Base-by-base conservation (phyloP, 2,797 vertebrate genomes). In the Pygocentrus nattereri region DNA sequence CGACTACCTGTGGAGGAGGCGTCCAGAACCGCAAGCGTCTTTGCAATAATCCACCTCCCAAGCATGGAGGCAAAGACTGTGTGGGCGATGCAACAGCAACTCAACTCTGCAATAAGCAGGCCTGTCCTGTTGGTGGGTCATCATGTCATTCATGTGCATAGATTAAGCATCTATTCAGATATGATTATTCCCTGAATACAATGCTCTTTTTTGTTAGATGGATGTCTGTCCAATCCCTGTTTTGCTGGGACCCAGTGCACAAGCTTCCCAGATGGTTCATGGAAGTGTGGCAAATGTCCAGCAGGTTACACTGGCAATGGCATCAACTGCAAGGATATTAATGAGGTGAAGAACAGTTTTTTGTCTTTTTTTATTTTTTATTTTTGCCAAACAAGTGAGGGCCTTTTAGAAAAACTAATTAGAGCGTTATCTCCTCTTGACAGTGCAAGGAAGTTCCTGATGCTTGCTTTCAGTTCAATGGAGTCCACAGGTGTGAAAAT, bases 191-290 rank as follows among this genome's bases (percentile, higher is more conserved):
- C 71, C 16, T 61, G 68, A 44, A 76, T 16, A 72, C 65, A 5
- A 7, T 64, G 11, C 30, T 19, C 30, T 31, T 31, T 82, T 80
- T 12, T 44, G 84, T 85, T 88, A 99, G 98, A 99, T 87, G 98
- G 98, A 2, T 99, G 98, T 79, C 91, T 99, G 71, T 99, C 98
- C 79, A 99, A 97, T 82, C 98, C 98, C 64, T 99, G 98, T 92
- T 99, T 99, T 88, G 95, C 95, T 0, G 97, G 97, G 38, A 88
- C 94, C 76, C 94, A 94, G 1, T 99, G 98, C 89, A 97, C 95
- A 41, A 99, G 98, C 86, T 96, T 96, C 65, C 94, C 95, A 15
- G 97, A 99, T 56, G 98, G 98, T 59, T 96, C 97, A 79, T 99
- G 98, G 98, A 98, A 97, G 82, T 99, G 98, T 82, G 97, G 97